Evolutionary conservation across 2,888 invertebrate species (phyloP), one percentile per base, ranked within the genome.

Genomic region (Acrobasis consociella): DNA sequence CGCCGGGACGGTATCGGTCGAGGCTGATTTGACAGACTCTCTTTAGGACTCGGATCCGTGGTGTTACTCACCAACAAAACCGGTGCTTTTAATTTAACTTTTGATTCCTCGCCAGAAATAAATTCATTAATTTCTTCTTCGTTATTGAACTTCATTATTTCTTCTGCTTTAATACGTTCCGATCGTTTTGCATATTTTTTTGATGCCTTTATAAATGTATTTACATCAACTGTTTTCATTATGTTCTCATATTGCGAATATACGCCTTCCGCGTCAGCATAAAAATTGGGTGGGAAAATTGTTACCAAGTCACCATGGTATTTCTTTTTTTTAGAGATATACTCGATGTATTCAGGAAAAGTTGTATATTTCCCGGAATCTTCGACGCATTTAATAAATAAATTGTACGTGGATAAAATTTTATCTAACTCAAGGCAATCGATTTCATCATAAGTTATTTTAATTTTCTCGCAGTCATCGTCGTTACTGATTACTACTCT

Each of bases 401-500:
- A 31, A 49, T 58, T 46, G 49, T 60, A 38, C 1, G 42, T 22
- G 5, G 15, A 16, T 37, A 37, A 16, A 49, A 49, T 17, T 49
- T 59, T 53, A 9, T 46, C 17, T 9, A 49, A 39, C 15, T 55
- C 9, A 3, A 50, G 15, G n/a, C 52, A 61, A 64, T 61, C 61
- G 46, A 38, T 3, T 9, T 0, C 10, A 9, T 58, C 31, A 10
- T 7, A 46, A 58, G n/a, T 58, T 22, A 58, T 58, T 11, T 49
- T 22, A 15, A 58, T 58, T 31, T 49, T 58, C 13, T 58, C 9
- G 17, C 37, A 2, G 7, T 62, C 16, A 9, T 50, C 38, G 15
- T 60, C 49, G 13, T 49, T 51, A 38, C 46, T 58, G 49, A 64
- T 60, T 8, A 50, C 60, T 39, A 52, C 50, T 60, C 65, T 63